Evolutionary conservation across 2,113 vertebrate species (phyloP).

Genomic region (Brienomyrus brachyistius): DNA sequence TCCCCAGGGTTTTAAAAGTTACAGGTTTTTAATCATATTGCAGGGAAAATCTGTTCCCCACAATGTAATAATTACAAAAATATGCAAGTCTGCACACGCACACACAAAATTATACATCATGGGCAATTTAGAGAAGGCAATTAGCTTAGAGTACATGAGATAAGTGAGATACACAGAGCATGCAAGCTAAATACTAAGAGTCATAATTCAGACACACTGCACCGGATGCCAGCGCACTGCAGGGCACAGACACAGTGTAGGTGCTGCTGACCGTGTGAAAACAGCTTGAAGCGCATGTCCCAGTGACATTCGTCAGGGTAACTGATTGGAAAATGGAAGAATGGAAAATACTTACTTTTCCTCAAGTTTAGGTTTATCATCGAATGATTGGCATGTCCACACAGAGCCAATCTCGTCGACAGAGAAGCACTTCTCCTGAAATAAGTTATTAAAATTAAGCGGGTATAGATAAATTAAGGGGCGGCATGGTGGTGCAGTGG

Average conservation of each 20-base stretch:
- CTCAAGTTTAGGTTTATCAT: conserved; percentile 26
- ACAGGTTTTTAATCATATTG: not conserved
- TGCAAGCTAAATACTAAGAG: not conserved
- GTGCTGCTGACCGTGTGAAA: not conserved
- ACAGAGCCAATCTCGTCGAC: conserved; percentile 56
- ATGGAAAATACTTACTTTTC: conserved; percentile 41
- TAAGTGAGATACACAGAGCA: not conserved
- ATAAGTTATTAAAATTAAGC: not conserved
- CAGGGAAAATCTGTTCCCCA: not conserved
- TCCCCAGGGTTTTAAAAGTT: not conserved
- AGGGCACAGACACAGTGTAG: not conserved
- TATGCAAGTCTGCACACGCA: not conserved
- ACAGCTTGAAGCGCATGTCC: not conserved
- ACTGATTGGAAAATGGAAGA: not conserved
- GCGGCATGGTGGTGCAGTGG: too few relatives aligned
- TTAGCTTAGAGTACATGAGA: not conserved
- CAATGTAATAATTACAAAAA: too few relatives aligned
- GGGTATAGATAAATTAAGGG: not conserved
- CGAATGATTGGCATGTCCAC: conserved; percentile 53
- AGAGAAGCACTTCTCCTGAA: conserved; percentile 56
- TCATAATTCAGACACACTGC: not conserved
- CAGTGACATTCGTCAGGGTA: not conserved
- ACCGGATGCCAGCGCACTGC: too few relatives aligned
- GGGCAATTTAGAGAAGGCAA: not conserved
- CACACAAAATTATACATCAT: not conserved